These are phyloP conservation scores for Oxycera nigricornis DNA, from an alignment of 2,888 invertebrate genomes.

Conservation along the genomic window DNA sequence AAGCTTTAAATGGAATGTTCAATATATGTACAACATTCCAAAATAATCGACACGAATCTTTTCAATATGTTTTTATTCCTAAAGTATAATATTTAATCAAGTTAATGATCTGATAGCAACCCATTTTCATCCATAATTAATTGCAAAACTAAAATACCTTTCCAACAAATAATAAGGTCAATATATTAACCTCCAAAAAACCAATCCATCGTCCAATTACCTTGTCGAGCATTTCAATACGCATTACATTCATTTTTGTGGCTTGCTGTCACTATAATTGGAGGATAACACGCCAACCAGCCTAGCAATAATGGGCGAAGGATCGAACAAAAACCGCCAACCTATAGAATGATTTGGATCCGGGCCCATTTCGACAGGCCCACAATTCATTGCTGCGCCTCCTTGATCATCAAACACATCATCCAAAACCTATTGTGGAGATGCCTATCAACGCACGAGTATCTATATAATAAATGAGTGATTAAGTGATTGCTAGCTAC, in stretches of 20 bases:
- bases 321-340: constrained; percentile 16
- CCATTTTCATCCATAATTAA: neutral
- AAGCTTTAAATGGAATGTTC: too few species aligned
- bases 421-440: neutral
- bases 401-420: neutral
- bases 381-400: neutral
- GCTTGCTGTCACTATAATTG: constrained; percentile 36
- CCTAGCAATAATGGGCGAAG: constrained; percentile 14
- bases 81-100: neutral
- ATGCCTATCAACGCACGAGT: neutral
- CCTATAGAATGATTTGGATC: constrained; percentile 19
- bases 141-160: neutral
- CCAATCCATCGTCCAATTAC: constrained; percentile 6
- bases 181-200: constrained; percentile 6
- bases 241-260: constrained; percentile 8
- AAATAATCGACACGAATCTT: too few species aligned
- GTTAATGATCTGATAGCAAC: neutral
- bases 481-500: constrained; percentile 39
- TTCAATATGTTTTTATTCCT: too few species aligned
- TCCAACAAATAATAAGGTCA: constrained; percentile 21
- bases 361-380: constrained; percentile 5
- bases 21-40: too few species aligned
- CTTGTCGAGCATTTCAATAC: constrained; percentile 21
- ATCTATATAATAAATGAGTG: constrained; percentile 22
- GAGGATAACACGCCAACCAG: constrained; percentile 32